Base-by-base conservation (phyloP, 2,113 vertebrate species). In the Callospermophilus lateralis region DNA sequence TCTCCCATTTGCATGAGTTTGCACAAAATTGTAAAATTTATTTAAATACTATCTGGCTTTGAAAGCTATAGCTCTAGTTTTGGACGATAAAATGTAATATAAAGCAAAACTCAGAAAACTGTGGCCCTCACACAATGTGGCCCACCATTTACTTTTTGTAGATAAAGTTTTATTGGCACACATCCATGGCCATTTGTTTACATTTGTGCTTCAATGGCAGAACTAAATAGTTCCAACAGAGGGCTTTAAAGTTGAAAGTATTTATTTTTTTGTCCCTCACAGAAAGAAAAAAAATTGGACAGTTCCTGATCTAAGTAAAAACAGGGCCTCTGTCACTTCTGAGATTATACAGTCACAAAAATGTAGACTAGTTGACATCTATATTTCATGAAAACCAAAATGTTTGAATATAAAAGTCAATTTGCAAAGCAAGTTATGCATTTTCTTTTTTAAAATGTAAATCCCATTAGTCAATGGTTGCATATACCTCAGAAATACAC, bases 131-230 rank as follows among this genome's bases (percentile, higher is more conserved):
- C 34, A 55, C 37, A 55, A n/a, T 17, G 16, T 87, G 5, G 24
- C 17, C 26, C 79, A 81, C 11, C 4, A 24, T 4, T n/a, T 55
- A 34, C n/a, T 48, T 81, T 94, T 68, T 84, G 2, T 91, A 58
- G 88, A 97, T 90, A 84, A 93, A 96, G 65, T 55, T 84, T 87
- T 96, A 83, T 81, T 95, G 51, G 53, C 68, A 83, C 45, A 89
- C 28, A 53, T 11, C 20, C 15, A 28, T 37, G 24, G 32, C 22
- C 15, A 9, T 37, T 48, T 51, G 11, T 93, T 90, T 53, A 34
- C 1, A 16, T 58, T 72, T 90, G 28, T 77, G 19, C 10, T 72
- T 24, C 22, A 61, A 0, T 72, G 28, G 45, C 20, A 93, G 45
- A 84, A 26, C 19, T 93, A 26, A 80, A 1, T 34, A 34, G 9